Base-by-base conservation (phyloP, 1,140 invertebrate genomes). In the Drosophila rhopaloa region DNA sequence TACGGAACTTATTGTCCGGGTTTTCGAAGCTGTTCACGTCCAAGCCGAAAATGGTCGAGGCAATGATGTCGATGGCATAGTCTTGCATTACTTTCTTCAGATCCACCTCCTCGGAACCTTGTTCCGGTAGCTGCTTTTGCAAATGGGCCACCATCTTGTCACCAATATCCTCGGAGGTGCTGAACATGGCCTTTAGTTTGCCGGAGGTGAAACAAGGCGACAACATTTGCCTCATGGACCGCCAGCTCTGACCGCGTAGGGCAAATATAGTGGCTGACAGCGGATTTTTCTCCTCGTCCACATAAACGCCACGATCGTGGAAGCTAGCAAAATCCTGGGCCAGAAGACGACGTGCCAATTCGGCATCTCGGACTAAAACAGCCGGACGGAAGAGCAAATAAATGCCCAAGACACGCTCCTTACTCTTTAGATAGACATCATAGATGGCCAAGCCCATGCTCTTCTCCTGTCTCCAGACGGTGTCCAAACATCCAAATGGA, bases 121-220 rank as follows among this genome's bases (percentile, higher is more conserved):
- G 37, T 4, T 81, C 75, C 0, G 79, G 72, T 19, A 91, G 13
- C 0, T 61, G 5, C 13, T 67, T 77, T 80, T 75, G 46, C 54
- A 91, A 16, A 29, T 91, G 70, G 1, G 76, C 43, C 0, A 85
- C 56, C 65, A 94, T 76, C 32, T 81, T 68, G 48, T 93, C 90
- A 11, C 93, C 91, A 29, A 92, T 91, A 11, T 93, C 91, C 32
- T 93, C 84, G 1, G 94, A 70, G 0, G 93, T 90, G n/a, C 79
- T 68, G 40, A 94, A 94, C 93, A 95, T 94, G 2, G 76, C 79
- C 72, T 94, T 95, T 3, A 95, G 78, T 76, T 95, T 95, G 14
- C 93, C 93, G 0, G 94, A 92, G 0, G 94, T 94, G 68, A 95
- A 95, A 5, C 93, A 93, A 0, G 94, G 94, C 0, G 93, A 93